A percentile compares a stretch with the other conserved stretches of the same genome.
Conservation (phyloP, 2,113 vertebrate genomes). For the Rhabdornis inornatus region DNA sequence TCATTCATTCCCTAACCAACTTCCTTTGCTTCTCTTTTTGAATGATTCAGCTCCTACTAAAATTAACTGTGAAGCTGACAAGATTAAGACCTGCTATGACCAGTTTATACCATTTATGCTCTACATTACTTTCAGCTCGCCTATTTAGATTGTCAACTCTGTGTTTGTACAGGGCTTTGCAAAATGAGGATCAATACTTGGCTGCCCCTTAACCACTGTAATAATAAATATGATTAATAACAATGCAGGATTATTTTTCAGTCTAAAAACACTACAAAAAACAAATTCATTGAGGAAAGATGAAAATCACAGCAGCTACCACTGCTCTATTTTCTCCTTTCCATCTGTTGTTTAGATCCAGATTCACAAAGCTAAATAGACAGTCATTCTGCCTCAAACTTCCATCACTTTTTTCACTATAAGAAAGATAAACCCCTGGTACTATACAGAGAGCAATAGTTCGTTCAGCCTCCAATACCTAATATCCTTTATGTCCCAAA, state of each 20-base stretch:
- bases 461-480: conserved; percentile 53
- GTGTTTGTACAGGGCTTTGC: background rate
- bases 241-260: background rate
- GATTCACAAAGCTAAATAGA: conserved; percentile 13
- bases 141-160: background rate
- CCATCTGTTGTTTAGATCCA: background rate
- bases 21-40: background rate
- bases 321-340: background rate
- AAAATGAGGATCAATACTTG: conserved; percentile 13
- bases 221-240: background rate
- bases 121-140: background rate
- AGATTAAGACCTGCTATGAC: background rate
- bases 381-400: background rate
- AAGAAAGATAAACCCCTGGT: conserved; percentile 42
- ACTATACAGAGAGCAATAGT: conserved; percentile 34
- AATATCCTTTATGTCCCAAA: conserved; percentile 51
- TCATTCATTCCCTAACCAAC: background rate
- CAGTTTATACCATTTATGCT: background rate
- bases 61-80: background rate
- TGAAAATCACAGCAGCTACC: background rate
- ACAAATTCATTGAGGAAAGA: background rate
- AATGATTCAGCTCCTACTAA: background rate
- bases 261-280: background rate
- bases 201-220: background rate
- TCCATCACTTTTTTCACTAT: background rate